Evolutionary conservation across 2,113 vertebrate genomes (phyloP), one percentile per base, ranked within the genome.

Genomic region (Antigone vipio): DNA sequence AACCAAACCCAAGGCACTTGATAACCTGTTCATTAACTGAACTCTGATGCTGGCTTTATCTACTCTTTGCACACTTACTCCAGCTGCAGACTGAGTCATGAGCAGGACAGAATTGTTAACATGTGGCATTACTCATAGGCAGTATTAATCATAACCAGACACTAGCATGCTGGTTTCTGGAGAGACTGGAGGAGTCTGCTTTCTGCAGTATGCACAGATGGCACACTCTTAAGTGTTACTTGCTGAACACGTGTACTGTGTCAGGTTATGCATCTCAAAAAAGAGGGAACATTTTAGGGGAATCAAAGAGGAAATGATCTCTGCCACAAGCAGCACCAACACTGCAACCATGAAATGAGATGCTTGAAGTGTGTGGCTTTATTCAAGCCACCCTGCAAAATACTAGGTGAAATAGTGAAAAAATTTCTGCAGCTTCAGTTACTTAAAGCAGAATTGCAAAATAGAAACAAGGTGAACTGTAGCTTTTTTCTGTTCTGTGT

Each of bases 141-240:
- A 71, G 34, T 20, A 18, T 63, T 89, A 91, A 95, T 95, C 77
- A 81, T 18, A 89, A 92, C 59, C 88, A 96, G 90, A 88, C 27
- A 16, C 45, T 18, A 59, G 26, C 44, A 29, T 29, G 30, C 69
- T 76, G 66, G 44, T 71, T 93, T 92, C 91, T 90, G 59, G 62
- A 88, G 90, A 23, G 66, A 19, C 63, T 19, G 44, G 67, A 91
- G 40, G 62, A 91, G 60, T 23, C 66, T 82, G 38, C 71, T 18
- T 0, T n/a, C 73, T 52, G n/a, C 17, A 63, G 63, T 27, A 60
- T 75, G 19, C 3, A 3, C 40, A 42, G 40, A 42, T 42, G 40
- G 11, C 40, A 42, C 26, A 16, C 26, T 44, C n/a, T 26, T 56
- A 32, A n/a, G 18, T 18, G 32, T 22, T 73, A 24, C 35, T 24